These are phyloP conservation scores for Drosophila barbarae DNA, from an alignment of 2,888 invertebrate genomes.

Conservation along the genomic window DNA sequence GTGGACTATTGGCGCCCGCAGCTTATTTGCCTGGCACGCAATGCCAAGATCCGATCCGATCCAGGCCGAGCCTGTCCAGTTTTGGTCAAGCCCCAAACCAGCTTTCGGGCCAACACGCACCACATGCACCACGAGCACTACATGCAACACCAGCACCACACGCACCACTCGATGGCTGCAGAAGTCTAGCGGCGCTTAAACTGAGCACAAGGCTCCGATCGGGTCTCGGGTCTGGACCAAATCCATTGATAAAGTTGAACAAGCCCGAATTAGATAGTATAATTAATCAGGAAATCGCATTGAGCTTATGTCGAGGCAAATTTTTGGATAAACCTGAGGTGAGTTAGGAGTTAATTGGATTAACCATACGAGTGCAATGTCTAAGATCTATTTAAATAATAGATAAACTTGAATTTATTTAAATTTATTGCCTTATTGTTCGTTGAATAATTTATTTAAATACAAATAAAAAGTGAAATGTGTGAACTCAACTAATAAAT, in stretches of 20 bases:
- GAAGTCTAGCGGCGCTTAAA: slow-evolving; percentile 65
- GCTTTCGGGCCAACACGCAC: slow-evolving; percentile 51
- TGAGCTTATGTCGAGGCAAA: slow-evolving; percentile 16
- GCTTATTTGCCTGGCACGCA: slow-evolving; percentile 64
- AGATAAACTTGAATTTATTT: not conserved
- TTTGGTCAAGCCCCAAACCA: slow-evolving; percentile 54
- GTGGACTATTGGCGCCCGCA: slow-evolving; percentile 49
- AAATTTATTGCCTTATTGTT: not conserved
- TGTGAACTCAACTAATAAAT: not conserved
- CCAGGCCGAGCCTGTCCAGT: slow-evolving; percentile 49
- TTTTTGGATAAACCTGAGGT: slow-evolving; percentile 15
- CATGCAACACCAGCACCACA: slow-evolving; percentile 17
- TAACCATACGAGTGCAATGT: not conserved
- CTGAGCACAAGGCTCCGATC: slow-evolving; percentile 59
- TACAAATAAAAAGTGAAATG: not conserved
- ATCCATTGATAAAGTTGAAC: slow-evolving; percentile 20
- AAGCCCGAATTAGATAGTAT: slow-evolving; percentile 22
- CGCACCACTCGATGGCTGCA: slow-evolving; percentile 42
- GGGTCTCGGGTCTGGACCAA: slow-evolving; percentile 12
- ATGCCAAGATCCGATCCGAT: slow-evolving; percentile 46
- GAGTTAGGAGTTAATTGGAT: slow-evolving; percentile 11
- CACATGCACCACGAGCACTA: slow-evolving; percentile 22
- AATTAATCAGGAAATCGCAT: slow-evolving; percentile 34
- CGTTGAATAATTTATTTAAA: not conserved
- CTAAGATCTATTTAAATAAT: not conserved